Conservation (phyloP, 2,797 vertebrate genomes). For the Onychomys torridus region DNA sequence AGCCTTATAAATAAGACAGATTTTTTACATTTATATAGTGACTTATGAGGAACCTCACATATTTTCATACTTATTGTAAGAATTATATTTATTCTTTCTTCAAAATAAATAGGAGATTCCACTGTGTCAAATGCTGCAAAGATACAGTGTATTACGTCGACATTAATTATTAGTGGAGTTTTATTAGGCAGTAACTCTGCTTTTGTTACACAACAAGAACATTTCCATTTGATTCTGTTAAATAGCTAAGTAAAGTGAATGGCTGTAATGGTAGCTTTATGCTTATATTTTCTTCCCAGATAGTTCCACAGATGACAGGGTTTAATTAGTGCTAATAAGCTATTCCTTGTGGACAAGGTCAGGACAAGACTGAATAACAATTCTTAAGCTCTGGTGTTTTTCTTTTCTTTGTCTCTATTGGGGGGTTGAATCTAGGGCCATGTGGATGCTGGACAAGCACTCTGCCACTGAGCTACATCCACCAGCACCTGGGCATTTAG, state of each 20-base stretch:
- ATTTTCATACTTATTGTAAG: conserved; percentile 57
- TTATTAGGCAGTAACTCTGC: conserved; percentile 12
- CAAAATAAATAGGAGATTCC: conserved; percentile 43
- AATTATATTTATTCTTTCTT: conserved; percentile 38
- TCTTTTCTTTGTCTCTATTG: background rate
- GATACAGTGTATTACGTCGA: background rate
- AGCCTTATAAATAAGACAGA: conserved; percentile 22
- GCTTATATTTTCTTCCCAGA: conserved; percentile 38
- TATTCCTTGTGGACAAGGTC: background rate
- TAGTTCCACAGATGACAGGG: background rate
- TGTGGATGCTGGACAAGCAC: background rate
- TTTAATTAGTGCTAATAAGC: conserved; percentile 52
- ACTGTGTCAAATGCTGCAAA: conserved; percentile 45
- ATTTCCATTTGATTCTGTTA: conserved; percentile 56
- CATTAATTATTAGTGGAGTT: conserved; percentile 57
- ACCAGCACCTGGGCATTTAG: background rate
- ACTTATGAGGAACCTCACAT: conserved; percentile 26
- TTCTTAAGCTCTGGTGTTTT: background rate
- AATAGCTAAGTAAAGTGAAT: conserved; percentile 52
- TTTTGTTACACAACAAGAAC: conserved; percentile 50
- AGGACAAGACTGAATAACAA: background rate
- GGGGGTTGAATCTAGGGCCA: background rate
- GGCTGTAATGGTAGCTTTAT: conserved; percentile 17
- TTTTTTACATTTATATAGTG: background rate
- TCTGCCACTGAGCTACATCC: background rate